These are phyloP conservation scores for Phaenicophaeus curvirostris DNA, from an alignment of 2,797 vertebrate genomes.

Conservation along the genomic window DNA sequence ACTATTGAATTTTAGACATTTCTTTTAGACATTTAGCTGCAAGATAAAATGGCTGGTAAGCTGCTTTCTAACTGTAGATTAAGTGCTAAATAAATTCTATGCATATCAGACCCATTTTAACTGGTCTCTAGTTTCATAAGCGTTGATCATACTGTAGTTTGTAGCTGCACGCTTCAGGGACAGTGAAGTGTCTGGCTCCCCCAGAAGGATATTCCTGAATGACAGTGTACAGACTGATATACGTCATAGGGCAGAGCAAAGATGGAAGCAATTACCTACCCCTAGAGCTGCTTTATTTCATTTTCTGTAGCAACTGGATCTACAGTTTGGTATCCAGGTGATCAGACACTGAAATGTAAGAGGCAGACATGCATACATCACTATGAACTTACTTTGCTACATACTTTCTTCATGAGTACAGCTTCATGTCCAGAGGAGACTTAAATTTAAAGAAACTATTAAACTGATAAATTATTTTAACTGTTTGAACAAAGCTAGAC, in stretches of 20 bases:
- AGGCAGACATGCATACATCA: neutral
- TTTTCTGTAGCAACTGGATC: neutral
- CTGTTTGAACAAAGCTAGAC: neutral
- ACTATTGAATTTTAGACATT: neutral
- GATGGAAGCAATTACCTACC: neutral
- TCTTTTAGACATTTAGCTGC: constrained; percentile 31
- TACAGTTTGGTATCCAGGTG: neutral
- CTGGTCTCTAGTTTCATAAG: neutral
- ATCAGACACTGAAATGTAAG: neutral
- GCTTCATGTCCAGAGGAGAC: neutral
- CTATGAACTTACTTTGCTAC: neutral
- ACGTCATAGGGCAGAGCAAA: neutral
- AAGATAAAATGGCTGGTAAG: constrained; percentile 35
- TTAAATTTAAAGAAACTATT: neutral
- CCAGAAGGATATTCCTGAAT: neutral
- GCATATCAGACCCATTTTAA: constrained; percentile 38
- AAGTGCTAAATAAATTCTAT: constrained; percentile 77
- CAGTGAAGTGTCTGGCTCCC: neutral
- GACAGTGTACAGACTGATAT: too few relatives aligned
- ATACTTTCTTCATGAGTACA: neutral
- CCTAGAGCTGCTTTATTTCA: neutral
- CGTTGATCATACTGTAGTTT: fast-evolving
- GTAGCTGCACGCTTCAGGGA: neutral
- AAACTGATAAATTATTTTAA: neutral
- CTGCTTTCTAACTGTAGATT: constrained; percentile 67